Evolutionary conservation across 1,140 invertebrate genomes (phyloP).

Genomic region (Agrypnia vestita): DNA sequence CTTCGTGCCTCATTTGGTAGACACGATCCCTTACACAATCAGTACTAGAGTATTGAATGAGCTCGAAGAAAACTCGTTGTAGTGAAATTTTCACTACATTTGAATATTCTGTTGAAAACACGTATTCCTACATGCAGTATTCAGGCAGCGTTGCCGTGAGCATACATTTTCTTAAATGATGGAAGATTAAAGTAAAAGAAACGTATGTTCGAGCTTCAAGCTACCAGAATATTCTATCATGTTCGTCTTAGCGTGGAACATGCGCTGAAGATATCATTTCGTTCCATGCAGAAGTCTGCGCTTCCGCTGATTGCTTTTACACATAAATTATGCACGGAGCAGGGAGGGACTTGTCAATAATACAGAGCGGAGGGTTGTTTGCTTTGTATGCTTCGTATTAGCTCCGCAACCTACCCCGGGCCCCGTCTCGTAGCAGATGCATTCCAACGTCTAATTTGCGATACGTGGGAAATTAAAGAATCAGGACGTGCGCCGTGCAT

Average conservation of each 20-base stretch:
- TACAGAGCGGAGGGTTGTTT: slow-evolving; percentile 36
- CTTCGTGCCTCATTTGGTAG: too few relatives aligned
- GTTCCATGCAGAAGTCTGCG: slow-evolving; percentile 27
- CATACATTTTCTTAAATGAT: too few relatives aligned
- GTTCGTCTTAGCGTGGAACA: background rate
- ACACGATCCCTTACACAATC: too few relatives aligned
- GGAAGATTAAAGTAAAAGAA: too few relatives aligned
- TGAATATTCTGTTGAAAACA: too few relatives aligned
- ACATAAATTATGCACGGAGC: slow-evolving; percentile 49
- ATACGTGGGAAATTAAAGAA: slow-evolving; percentile 39
- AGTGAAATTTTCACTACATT: too few relatives aligned
- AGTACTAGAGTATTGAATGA: too few relatives aligned
- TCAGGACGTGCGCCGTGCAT: slow-evolving; percentile 3
- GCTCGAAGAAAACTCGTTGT: too few relatives aligned
- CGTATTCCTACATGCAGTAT: too few relatives aligned
- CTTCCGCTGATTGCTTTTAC: slow-evolving; percentile 48
- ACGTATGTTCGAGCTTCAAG: background rate
- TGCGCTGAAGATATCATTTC: slow-evolving; percentile 19
- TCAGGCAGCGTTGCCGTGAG: too few relatives aligned
- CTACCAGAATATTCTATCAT: background rate
- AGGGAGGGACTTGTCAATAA: slow-evolving; percentile 42
- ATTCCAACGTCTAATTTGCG: slow-evolving; percentile 38
- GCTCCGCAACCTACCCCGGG: background rate
- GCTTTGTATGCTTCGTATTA: background rate
- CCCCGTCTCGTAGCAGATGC: slow-evolving; percentile 9